Base-by-base conservation (phyloP, 2,113 vertebrate species). In the Podiceps cristatus region DNA sequence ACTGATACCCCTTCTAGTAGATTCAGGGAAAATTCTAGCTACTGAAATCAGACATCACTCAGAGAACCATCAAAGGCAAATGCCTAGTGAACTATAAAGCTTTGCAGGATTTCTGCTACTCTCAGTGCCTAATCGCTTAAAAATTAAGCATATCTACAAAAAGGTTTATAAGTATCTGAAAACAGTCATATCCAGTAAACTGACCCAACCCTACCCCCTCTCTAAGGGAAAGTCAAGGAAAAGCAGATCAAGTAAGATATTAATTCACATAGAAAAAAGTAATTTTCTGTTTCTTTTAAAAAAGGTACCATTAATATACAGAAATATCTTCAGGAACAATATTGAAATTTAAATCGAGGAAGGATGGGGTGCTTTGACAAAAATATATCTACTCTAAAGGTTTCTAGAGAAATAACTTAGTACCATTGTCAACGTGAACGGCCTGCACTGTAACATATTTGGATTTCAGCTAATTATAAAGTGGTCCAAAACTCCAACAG, bases 131-230 rank as follows among this genome's bases (percentile, higher is more conserved):
- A 98, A 98, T 98, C 96, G 98, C 98, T 99, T 99, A 98, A 99
- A 98, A 99, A 98, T 98, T 99, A 99, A 99, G 99, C 98, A 99
- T 98, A 98, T 98, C 98, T 98, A 98, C 98, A 98, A 98, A 98
- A 98, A 98, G 79, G 83, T 98, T 98, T 97, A 95, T 97, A 98
- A 98, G 97, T 97, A 98, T 98, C 97, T 98, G 98, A 99, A 99
- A 99, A 99, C 99, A 99, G 99, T 99, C 99, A 98, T 98, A 98
- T 99, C 98, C 98, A 99, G 98, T 99, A 99, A 98, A 98, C 97
- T 97, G 98, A 97, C 98, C 98, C 98, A 98, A 97, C 81, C 86
- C 96, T 96, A 98, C 91, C 94, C 98, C 98, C 97, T 97, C 95
- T 96, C 96, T 98, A 98, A 98, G 97, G 98, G 98, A 98, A 98